A percentile compares a stretch with the other conserved stretches of the same genome.
Conservation (phyloP, 2,888 invertebrate species). For the Caenorhabditis becei region DNA sequence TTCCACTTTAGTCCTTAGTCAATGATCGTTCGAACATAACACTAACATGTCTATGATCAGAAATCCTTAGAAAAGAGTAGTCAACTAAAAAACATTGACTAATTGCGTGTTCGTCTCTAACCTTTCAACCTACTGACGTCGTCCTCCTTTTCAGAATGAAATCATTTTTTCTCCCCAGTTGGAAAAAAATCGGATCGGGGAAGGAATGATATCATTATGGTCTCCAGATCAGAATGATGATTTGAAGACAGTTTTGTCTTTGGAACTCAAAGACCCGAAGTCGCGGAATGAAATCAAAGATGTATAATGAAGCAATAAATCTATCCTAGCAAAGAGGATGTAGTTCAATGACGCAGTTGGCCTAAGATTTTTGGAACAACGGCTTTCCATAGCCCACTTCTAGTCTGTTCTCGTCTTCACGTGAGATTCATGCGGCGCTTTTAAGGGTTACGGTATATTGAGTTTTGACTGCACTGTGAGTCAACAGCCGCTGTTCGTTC, state of each 20-base stretch:
- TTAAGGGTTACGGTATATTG: not conserved
- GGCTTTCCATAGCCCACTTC: conserved; percentile 20
- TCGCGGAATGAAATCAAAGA: conserved; percentile 11
- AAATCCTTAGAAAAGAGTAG: no score
- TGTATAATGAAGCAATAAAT: conserved; percentile 32
- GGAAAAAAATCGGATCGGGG: no score
- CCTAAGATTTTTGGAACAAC: conserved; percentile 46
- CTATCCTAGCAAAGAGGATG: not conserved
- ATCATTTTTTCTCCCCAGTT: not conserved
- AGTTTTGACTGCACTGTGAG: not conserved
- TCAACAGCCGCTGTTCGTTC: conserved; percentile 19
- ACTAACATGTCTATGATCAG: no score
- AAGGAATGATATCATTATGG: conserved; percentile 25
- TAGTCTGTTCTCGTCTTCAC: conserved; percentile 28
- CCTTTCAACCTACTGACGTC: conserved; percentile 36
- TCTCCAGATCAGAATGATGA: conserved; percentile 10
- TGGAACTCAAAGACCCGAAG: not conserved
- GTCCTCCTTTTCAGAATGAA: conserved; percentile 7
- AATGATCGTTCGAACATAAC: conserved; percentile 27
- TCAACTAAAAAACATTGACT: conserved; percentile 13
- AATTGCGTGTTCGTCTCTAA: conserved; percentile 23
- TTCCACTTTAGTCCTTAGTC: conserved; percentile 8
- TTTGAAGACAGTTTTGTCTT: conserved; percentile 5
- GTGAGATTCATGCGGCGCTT: conserved; percentile 26
- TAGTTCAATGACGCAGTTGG: conserved; percentile 39